Conservation (phyloP, 2,797 vertebrate genomes). For the Balearica regulorum region DNA sequence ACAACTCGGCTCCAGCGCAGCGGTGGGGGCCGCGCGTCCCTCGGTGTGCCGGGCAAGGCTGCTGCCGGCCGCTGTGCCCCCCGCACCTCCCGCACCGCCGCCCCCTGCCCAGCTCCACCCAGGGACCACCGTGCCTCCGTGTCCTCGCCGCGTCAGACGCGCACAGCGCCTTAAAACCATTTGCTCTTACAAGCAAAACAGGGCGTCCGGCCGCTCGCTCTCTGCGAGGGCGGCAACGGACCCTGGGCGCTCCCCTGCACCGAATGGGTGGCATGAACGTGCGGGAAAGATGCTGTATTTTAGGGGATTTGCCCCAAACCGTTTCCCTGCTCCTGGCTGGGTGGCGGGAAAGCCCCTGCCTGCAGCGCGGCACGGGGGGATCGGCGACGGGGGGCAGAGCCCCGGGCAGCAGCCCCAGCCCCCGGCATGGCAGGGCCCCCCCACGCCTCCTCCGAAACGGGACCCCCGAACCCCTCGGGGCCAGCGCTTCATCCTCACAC, state of each 20-base stretch:
- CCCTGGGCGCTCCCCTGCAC: no score
- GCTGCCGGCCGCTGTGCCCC: neutral
- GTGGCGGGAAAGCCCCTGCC: fast-evolving
- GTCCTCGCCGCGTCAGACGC: no score
- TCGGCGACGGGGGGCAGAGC: fast-evolving
- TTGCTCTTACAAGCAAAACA: neutral
- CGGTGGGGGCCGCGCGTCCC: neutral
- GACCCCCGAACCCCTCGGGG: fast-evolving
- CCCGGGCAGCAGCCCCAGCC: neutral
- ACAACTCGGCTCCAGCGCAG: neutral
- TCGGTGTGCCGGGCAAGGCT: neutral
- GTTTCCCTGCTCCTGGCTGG: neutral
- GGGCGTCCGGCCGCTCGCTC: no score
- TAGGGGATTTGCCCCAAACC: neutral
- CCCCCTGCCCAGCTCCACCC: neutral
- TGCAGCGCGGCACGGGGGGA: fast-evolving
- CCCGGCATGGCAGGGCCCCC: neutral
- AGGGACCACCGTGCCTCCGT: no score
- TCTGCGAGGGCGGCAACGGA: no score
- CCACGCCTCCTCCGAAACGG: fast-evolving
- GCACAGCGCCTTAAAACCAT: neutral
- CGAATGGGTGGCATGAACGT: fast-evolving
- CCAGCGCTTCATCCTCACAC: neutral
- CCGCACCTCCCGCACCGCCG: neutral
- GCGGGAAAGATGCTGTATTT: neutral